These are phyloP conservation scores for Chymomyza amoena DNA, from an alignment of 2,888 invertebrate species.

Conservation along the genomic window DNA sequence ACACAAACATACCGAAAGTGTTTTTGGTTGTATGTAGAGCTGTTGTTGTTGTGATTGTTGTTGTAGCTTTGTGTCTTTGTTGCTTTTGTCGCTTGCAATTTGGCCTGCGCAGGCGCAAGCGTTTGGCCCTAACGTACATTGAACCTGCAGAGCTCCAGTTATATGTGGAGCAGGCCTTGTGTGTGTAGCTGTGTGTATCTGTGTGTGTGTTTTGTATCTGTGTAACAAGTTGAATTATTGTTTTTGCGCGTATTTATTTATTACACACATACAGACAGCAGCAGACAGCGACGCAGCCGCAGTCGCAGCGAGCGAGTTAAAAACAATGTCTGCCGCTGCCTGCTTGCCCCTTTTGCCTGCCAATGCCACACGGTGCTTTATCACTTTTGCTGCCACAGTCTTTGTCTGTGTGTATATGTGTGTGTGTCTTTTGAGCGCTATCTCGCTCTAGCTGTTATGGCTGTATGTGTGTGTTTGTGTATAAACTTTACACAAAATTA, in stretches of 20 bases:
- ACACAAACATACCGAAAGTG: conserved; percentile 13
- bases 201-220: conserved; percentile 37
- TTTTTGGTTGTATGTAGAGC: not conserved
- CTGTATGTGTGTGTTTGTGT: conserved; percentile 42
- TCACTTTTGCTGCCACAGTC: conserved; percentile 51
- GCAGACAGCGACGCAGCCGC: conserved; percentile 53
- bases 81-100: conserved; percentile 50
- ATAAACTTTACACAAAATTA: conserved; percentile 69
- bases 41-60: conserved; percentile 15
- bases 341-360: not conserved
- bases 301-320: conserved; percentile 48
- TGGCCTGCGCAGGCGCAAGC: conserved; percentile 69
- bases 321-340: conserved; percentile 62
- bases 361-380: not conserved
- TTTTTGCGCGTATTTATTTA: conserved; percentile 56
- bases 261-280: conserved; percentile 40
- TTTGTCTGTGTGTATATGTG: conserved; percentile 16
- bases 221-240: conserved; percentile 59
- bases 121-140: conserved; percentile 53
- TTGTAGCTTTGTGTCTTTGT: conserved; percentile 23
- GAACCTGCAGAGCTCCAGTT: conserved; percentile 49
- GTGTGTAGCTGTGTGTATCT: conserved; percentile 12
- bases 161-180: conserved; percentile 11
- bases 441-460: conserved; percentile 17
- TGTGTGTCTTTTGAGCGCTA: conserved; percentile 7